These are phyloP conservation scores for Drosophila trapezifrons DNA, from an alignment of 1,140 invertebrate species.

Conservation along the genomic window DNA sequence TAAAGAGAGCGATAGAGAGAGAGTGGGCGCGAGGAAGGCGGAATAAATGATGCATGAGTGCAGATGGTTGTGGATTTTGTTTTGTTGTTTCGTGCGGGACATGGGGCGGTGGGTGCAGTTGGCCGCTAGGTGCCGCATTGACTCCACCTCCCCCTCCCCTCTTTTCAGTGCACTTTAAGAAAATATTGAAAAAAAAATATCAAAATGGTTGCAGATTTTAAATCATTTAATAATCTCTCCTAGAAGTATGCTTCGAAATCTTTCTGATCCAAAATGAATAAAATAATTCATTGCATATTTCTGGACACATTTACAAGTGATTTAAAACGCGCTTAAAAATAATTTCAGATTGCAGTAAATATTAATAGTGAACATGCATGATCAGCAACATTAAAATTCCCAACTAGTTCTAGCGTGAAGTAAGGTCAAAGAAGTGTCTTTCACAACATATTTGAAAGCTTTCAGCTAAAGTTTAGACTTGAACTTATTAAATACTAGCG, in stretches of 20 bases:
- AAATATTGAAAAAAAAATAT: neutral
- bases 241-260: neutral
- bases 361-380: no score
- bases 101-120: slow-evolving; percentile 9
- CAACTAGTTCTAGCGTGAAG: neutral
- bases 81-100: slow-evolving; percentile 16
- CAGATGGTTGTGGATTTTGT: slow-evolving; percentile 41
- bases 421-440: neutral
- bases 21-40: slow-evolving; percentile 23
- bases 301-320: no score
- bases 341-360: neutral
- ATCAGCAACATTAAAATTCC: neutral
- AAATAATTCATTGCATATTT: neutral
- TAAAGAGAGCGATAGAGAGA: slow-evolving; percentile 28
- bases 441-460: neutral
- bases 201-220: no score
- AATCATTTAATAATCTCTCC: no score
- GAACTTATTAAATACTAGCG: no score
- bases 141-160: slow-evolving; percentile 16
- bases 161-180: neutral
- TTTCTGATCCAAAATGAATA: no score
- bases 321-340: no score
- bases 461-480: no score
- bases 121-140: slow-evolving; percentile 54
- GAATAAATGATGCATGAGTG: slow-evolving; percentile 73